Evolutionary conservation across 2,888 invertebrate species (phyloP), one percentile per base, ranked within the genome.

Genomic region (Dromius quadrimaculatus): DNA sequence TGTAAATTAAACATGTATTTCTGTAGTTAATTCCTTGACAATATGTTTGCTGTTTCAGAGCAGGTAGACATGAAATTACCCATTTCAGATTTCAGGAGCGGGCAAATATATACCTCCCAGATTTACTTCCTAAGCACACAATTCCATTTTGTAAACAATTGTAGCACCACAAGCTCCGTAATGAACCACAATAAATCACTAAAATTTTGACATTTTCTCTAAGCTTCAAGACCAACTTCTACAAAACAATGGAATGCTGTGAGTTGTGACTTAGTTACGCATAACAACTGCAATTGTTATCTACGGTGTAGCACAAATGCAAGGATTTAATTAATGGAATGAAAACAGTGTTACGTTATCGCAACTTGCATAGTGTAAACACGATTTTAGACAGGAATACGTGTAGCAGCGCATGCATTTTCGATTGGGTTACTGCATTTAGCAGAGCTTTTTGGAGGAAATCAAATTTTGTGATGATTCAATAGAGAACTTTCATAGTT

Each of bases 311-410:
- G 45, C 13, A 45, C 45, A 45, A 45, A 19, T 45, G 45, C 45
- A 45, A 45, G 45, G 57, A 57, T 57, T 57, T 57, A 57, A 57
- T 57, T 57, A 57, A 57, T 57, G 57, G 34, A 57, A 57, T 57
- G 57, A 57, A 57, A 57, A 57, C 57, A 57, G 47, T n/a, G 57
- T 15, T 15, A 32, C 34, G 57, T 32, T 57, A 57, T 57, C 57
- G 32, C 32, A 32, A 57, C 4, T 13, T 57, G 57, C 57, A 54
- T 28, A 32, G 57, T 57, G 57, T 57, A 57, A 57, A 57, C 57
- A 57, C 34, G 28, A n/a, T 13, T 34, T 57, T 23, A 57, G 57
- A 57, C 57, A 23, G 28, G 20, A 19, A 45, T 36, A 36, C 36
- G 47, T 17, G 54, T 23, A 36, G 13, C 36, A 13, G n/a, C n/a